phyloP scores from a whole-genome alignment of 2,113 vertebrate genomes.

The Cololabis saira region DNA sequence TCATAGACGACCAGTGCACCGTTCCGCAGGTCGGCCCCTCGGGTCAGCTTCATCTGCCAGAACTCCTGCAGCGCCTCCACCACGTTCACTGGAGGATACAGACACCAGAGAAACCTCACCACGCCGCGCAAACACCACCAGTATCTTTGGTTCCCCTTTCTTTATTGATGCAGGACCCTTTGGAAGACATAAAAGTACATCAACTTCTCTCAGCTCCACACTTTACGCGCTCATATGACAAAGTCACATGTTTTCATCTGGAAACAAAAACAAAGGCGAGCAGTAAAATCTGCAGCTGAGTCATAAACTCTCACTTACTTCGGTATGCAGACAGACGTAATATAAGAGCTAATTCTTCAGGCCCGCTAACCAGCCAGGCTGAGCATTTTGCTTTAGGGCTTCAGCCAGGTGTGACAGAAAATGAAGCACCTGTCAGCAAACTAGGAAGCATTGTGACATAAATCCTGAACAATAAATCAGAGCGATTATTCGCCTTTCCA shows the following conservation, averaged over 20 bases:
- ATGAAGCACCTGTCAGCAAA: slow-evolving; percentile 3
- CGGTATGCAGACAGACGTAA: slow-evolving; percentile 22
- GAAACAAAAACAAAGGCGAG: slow-evolving; percentile 31
- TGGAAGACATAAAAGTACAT: no score
- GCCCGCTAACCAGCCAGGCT: not conserved
- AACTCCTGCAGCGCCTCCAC: slow-evolving; percentile 98
- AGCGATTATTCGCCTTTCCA: not conserved
- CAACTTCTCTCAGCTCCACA: no score
- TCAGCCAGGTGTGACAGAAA: not conserved
- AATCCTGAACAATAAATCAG: slow-evolving; percentile 8
- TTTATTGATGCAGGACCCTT: no score
- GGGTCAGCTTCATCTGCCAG: slow-evolving; percentile 98
- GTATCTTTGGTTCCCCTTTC: no score
- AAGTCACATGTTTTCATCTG: no score
- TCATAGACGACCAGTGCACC: slow-evolving; percentile 98
- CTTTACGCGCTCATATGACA: no score
- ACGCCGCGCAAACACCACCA: not conserved
- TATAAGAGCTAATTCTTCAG: not conserved
- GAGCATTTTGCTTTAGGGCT: not conserved
- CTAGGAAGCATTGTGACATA: not conserved
- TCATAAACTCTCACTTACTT: slow-evolving; percentile 7
- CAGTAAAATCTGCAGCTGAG: slow-evolving; percentile 24
- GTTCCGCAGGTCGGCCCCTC: slow-evolving; percentile 94
- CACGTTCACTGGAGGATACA: slow-evolving; percentile 88
- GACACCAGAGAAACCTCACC: not conserved